These are phyloP conservation scores for Thamnophis sirtalis DNA, from an alignment of 2,113 vertebrate species.

Conservation along the genomic window DNA sequence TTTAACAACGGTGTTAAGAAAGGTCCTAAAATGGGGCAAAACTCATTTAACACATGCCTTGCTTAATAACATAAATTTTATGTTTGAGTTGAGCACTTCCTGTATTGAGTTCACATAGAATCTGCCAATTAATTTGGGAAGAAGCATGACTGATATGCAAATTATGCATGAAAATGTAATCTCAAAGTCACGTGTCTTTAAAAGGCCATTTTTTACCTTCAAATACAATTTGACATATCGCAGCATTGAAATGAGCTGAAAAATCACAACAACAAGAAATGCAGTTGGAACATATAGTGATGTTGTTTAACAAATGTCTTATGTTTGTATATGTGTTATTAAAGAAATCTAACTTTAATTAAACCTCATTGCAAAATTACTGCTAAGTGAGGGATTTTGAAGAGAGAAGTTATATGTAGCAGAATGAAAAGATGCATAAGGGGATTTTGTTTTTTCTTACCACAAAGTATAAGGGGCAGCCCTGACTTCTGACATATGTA, in stretches of 20 bases:
- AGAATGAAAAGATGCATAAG: constrained; percentile 56
- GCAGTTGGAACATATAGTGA: neutral
- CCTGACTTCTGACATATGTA: constrained; percentile 55
- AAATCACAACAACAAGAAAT: neutral
- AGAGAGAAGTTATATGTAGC: constrained; percentile 64
- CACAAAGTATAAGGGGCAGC: constrained; percentile 52
- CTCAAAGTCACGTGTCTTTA: neutral
- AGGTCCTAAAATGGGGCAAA: neutral
- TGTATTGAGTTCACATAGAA: neutral
- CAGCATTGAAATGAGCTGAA: neutral
- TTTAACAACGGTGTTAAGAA: neutral
- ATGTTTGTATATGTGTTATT: constrained; percentile 44
- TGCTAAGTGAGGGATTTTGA: constrained; percentile 58
- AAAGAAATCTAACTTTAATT: constrained; percentile 60
- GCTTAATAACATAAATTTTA: neutral
- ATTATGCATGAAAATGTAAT: neutral
- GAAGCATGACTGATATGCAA: neutral
- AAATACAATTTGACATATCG: neutral
- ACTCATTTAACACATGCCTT: neutral
- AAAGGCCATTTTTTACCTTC: neutral
- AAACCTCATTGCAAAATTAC: constrained; percentile 46
- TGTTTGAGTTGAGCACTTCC: neutral
- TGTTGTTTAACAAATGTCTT: constrained; percentile 55
- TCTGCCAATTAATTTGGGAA: neutral
- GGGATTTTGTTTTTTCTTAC: constrained; percentile 37